These are phyloP conservation scores for Zoanthus sociatus DNA, from an alignment of 92 coral and sea anemone genomes.

Conservation along the genomic window DNA sequence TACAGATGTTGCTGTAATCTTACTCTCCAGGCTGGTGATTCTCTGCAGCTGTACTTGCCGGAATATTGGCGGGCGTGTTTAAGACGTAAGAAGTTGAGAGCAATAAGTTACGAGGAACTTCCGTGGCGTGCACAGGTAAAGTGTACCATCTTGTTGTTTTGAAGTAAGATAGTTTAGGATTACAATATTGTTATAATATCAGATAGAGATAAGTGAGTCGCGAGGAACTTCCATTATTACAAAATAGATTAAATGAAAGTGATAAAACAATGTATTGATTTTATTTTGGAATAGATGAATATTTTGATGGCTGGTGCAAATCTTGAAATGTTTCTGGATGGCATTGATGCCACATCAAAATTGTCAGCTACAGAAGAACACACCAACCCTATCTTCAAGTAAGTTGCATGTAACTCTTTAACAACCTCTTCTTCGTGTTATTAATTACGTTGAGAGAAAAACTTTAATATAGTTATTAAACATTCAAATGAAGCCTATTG, in stretches of 20 bases:
- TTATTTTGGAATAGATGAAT: slow-evolving; percentile 72
- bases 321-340: slow-evolving; percentile 84
- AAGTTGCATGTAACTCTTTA: not conserved
- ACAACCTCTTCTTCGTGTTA: too few relatives aligned
- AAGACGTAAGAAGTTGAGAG: slow-evolving; percentile 79
- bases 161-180: not conserved
- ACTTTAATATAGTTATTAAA: too few relatives aligned
- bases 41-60: slow-evolving; percentile 77
- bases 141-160: not conserved
- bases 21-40: slow-evolving; percentile 73
- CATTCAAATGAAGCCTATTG: too few relatives aligned
- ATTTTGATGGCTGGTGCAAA: slow-evolving; percentile 79
- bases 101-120: slow-evolving; percentile 85
- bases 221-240: too few relatives aligned
- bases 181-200: not conserved
- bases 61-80: slow-evolving; percentile 84
- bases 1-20: too few relatives aligned
- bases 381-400: slow-evolving; percentile 74
- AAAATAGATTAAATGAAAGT: not conserved
- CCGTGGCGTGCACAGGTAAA: slow-evolving; percentile 98
- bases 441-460: too few relatives aligned
- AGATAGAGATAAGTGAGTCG: too few relatives aligned
- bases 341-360: slow-evolving; percentile 54
- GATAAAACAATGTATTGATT: not conserved
- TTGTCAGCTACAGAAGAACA: slow-evolving; percentile 55